Evolutionary conservation across 2,797 vertebrate genomes (phyloP), one percentile per base, ranked within the genome.

Genomic region (Pseudochirops corinnae): DNA sequence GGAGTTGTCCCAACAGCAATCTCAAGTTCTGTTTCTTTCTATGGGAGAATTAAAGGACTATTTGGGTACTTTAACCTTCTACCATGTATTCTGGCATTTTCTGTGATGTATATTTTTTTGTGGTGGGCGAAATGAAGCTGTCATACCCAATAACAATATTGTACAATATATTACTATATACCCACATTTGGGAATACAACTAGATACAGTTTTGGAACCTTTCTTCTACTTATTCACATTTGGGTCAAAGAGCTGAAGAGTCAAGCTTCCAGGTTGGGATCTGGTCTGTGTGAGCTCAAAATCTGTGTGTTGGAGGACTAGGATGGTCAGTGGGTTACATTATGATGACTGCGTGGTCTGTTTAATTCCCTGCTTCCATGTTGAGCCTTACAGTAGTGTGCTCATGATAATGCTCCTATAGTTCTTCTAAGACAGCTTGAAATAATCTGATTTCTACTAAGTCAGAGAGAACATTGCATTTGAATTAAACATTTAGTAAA

Each of bases 401-500:
- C 74, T 91, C 55, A 39, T 55, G 26, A 91, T 55, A 55, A 90
- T 91, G 18, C 53, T 95, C 28, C 0, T 53, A 95, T 29, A 67
- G 82, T 55, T 82, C 62, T 93, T 28, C 93, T 97, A 53, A 96
- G 96, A 82, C 58, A 39, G 52, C 62, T 95, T 50, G 91, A 92
- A 95, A 97, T 50, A 39, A 53, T 57, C 95, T 1, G 0, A 74
- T 96, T 96, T 98, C 96, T 82, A 91, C n/a, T 95, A 94, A 95
- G 58, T 56, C 52, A 87, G 55, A 97, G 93, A 97, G 94, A 93
- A 60, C 97, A 98, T 91, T 90, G 0, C 6, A 94, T 46, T 90
- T 93, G 93, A 98, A 95, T 97, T 95, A 62, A 97, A n/a, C 94
- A 98, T 96, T 98, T 95, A 94, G n/a, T 96, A 92, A 95, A 94